Evolutionary conservation across 1,140 invertebrate genomes (phyloP).

Genomic region (Neodiprion lecontei): DNA sequence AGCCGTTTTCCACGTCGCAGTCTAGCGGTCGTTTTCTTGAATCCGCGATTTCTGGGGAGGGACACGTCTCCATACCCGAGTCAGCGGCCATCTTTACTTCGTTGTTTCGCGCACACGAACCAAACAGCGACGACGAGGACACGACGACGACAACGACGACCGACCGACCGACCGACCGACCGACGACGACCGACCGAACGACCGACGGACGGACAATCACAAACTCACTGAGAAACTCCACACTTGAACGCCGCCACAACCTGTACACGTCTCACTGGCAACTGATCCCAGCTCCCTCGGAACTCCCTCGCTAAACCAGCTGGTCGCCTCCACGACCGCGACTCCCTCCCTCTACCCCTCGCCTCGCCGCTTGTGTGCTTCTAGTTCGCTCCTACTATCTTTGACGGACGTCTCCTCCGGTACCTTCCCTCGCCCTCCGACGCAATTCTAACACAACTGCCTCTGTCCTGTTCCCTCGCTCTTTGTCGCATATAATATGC

Average conservation of each 20-base stretch:
- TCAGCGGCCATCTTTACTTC: conserved; percentile 78
- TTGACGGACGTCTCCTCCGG: conserved; percentile 9
- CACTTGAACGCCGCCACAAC: conserved; percentile 41
- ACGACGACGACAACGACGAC: conserved; percentile 22
- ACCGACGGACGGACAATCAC: conserved; percentile 20
- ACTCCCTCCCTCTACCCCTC: conserved; percentile 56
- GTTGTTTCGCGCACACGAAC: conserved; percentile 8
- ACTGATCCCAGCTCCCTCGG: conserved; percentile 39
- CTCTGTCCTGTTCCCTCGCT: conserved; percentile 25
- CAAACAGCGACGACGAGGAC: not conserved
- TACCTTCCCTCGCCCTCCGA: conserved; percentile 30
- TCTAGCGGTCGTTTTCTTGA: conserved; percentile 87
- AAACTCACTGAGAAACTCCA: conserved; percentile 33
- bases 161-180: conserved; percentile 23
- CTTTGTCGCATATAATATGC: conserved; percentile 19
- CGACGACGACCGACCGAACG: conserved; percentile 19
- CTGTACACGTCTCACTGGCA: conserved; percentile 57
- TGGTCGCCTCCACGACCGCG: conserved; percentile 60
- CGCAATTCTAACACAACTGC: conserved; percentile 22
- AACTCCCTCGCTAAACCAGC: conserved; percentile 52
- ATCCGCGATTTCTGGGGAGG: conserved; percentile 81
- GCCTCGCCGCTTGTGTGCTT: not conserved
- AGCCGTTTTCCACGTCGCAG: conserved; percentile 84
- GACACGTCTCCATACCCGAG: conserved; percentile 82
- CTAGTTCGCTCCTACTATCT: conserved; percentile 37